These are phyloP conservation scores for Mesorhabditis spiculigera DNA, from an alignment of 2,888 invertebrate species.

Conservation along the genomic window DNA sequence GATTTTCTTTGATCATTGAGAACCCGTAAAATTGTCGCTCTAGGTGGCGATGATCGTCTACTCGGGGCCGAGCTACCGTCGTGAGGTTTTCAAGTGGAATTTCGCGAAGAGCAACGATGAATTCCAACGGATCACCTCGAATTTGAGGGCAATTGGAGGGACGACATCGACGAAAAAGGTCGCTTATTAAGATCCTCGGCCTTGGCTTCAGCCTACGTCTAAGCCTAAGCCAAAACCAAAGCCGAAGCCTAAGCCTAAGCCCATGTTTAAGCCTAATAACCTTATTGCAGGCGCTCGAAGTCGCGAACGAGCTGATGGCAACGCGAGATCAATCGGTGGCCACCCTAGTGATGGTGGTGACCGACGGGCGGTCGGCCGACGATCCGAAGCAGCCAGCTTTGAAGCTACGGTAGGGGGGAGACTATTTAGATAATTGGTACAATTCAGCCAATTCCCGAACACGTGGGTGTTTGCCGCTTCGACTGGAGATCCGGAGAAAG, in stretches of 20 bases:
- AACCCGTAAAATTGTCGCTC: conserved; percentile 5
- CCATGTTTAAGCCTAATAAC: conserved; percentile 13
- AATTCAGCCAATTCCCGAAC: conserved; percentile 19
- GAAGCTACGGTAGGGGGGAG: conserved; percentile 24
- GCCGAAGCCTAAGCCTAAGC: too few species aligned
- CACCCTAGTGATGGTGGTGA: conserved; percentile 53
- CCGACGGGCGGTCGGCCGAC: conserved; percentile 49
- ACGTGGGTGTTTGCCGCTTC: conserved; percentile 55
- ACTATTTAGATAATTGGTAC: not conserved
- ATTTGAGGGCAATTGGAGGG: conserved; percentile 49
- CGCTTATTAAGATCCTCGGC: conserved; percentile 3
- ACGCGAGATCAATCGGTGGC: conserved; percentile 46
- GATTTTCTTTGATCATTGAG: not conserved
- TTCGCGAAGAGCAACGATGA: conserved; percentile 53
- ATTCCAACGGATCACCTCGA: conserved; percentile 38
- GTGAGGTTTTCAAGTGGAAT: conserved; percentile 51
- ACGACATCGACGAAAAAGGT: conserved; percentile 50
- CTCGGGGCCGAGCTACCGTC: conserved; percentile 44
- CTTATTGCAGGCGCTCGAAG: conserved; percentile 40
- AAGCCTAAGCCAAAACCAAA: not conserved
- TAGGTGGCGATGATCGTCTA: conserved; percentile 53
- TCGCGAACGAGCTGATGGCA: conserved; percentile 46
- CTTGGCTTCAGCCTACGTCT: conserved; percentile 10
- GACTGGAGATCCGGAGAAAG: conserved; percentile 49
- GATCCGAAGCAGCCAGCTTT: conserved; percentile 43